These are phyloP conservation scores for Menidia beryllina DNA, from an alignment of 2,113 vertebrate genomes.

Conservation along the genomic window DNA sequence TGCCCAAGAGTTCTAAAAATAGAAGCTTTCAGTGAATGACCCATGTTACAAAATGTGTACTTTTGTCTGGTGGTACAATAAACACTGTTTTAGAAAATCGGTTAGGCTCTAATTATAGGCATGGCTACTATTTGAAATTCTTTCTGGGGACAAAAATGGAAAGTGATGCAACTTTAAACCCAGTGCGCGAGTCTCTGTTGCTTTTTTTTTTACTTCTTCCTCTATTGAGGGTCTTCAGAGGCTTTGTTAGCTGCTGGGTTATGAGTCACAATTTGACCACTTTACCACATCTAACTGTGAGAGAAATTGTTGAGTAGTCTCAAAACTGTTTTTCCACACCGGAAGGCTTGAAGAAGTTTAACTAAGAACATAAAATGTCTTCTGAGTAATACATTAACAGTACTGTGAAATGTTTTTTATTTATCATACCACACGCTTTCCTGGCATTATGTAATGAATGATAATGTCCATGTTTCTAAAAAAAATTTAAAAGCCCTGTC, in stretches of 20 bases:
- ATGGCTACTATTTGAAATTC: neutral
- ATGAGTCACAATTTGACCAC: neutral
- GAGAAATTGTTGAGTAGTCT: no score
- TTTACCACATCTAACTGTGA: neutral
- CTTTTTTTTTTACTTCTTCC: neutral
- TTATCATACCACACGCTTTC: neutral
- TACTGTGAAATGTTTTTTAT: neutral
- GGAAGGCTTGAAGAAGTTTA: no score
- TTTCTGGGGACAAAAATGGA: neutral
- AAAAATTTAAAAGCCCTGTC: no score
- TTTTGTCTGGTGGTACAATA: neutral
- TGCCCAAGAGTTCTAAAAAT: neutral
- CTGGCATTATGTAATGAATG: constrained; percentile 1
- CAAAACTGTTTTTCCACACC: no score
- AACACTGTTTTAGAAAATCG: neutral
- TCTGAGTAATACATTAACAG: neutral
- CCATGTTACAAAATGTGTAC: neutral
- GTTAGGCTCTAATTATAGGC: neutral
- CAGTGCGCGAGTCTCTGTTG: constrained; percentile 39
- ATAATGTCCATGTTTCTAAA: neutral
- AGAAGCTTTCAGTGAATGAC: neutral
- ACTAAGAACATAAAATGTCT: no score
- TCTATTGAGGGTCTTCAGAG: constrained; percentile 12
- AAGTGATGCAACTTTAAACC: neutral
- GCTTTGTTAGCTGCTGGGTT: neutral